Conservation (phyloP, 2,888 invertebrate genomes). For the Calliopum simillimum region DNA sequence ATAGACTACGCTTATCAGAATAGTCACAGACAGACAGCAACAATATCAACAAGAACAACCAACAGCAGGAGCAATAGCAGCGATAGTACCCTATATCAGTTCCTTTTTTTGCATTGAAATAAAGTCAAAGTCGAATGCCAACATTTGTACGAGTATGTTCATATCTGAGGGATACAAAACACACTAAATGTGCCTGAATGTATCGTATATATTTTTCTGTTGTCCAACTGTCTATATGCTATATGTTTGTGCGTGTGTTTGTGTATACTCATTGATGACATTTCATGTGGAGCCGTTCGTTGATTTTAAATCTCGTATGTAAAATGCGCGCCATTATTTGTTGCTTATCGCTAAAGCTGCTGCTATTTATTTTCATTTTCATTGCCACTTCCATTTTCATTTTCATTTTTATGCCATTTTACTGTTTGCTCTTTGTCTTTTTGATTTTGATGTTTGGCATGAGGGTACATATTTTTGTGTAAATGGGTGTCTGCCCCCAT, state of each 20-base stretch:
- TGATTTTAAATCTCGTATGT: constrained; percentile 21
- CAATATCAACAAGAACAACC: background rate
- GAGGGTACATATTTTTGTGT: background rate
- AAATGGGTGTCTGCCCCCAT: too few relatives aligned
- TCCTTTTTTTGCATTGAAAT: background rate
- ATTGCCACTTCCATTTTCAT: background rate
- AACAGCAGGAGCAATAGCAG: too few relatives aligned
- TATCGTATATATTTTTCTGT: too few relatives aligned
- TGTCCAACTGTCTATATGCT: too few relatives aligned
- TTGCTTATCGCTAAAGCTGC: constrained; percentile 35
- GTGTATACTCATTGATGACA: constrained; percentile 3
- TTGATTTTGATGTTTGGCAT: background rate
- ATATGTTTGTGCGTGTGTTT: background rate
- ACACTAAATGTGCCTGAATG: too few relatives aligned
- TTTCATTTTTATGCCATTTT: background rate
- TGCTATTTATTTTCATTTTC: constrained; percentile 49
- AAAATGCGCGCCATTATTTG: constrained; percentile 37
- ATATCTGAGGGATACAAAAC: background rate
- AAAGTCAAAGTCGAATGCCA: background rate
- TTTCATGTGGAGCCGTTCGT: constrained; percentile 1
- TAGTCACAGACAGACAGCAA: background rate
- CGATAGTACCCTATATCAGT: too few relatives aligned
- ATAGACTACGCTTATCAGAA: too few relatives aligned
- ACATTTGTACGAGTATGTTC: background rate
- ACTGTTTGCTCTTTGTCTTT: constrained; percentile 3